Conservation (phyloP, 2,888 invertebrate species). For the Odontocolon sp. region DNA sequence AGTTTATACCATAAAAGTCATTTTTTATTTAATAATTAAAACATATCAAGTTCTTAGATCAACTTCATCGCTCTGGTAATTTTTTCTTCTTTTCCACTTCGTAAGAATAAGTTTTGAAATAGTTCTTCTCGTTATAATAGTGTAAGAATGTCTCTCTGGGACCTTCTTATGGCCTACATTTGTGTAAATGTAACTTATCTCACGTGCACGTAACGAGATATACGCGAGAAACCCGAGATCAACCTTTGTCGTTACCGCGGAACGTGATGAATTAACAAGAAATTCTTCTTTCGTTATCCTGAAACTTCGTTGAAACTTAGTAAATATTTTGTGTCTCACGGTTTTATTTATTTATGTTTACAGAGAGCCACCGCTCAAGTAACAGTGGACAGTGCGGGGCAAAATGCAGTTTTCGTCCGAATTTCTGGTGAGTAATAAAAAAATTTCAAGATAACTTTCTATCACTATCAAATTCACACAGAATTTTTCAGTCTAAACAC, state of each 20-base stretch:
- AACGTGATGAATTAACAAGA: background rate
- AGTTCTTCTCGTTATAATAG: too few species aligned
- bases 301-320: background rate
- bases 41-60: too few species aligned
- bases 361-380: conserved; percentile 74
- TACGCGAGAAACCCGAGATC: background rate
- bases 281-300: background rate
- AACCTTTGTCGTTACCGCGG: background rate
- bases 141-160: too few species aligned
- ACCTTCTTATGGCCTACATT: too few species aligned
- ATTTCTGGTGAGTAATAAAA: conserved; percentile 75
- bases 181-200: conserved; percentile 7
- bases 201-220: background rate
- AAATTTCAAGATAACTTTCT: too few species aligned
- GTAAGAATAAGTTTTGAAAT: too few species aligned
- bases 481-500: background rate
- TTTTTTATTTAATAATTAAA: too few species aligned
- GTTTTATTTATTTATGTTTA: conserved; percentile 63
- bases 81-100: too few species aligned
- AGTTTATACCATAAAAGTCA: too few species aligned
- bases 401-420: conserved; percentile 74
- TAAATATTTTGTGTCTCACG: background rate
- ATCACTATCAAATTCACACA: background rate
- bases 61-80: too few species aligned
- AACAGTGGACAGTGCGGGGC: conserved; percentile 72